These are phyloP conservation scores for Tapirus terrestris DNA, from an alignment of 2,113 vertebrate genomes.

Conservation along the genomic window DNA sequence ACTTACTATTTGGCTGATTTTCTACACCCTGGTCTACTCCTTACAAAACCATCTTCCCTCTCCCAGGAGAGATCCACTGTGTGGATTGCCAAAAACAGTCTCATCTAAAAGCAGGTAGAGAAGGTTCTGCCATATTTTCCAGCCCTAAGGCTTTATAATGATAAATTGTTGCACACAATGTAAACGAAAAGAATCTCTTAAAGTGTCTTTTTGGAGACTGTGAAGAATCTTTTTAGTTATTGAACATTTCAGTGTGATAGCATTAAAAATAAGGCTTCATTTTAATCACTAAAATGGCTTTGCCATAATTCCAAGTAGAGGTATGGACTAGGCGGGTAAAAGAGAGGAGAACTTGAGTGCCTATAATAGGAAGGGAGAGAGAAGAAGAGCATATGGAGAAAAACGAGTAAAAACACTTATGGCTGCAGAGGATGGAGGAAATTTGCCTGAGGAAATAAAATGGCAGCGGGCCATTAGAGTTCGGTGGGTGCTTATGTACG, in stretches of 20 bases:
- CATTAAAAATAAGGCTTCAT: background rate
- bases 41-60: background rate
- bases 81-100: background rate
- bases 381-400: background rate
- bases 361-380: background rate
- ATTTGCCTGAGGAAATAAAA: background rate
- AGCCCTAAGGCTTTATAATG: background rate
- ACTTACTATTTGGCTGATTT: constrained; percentile 17
- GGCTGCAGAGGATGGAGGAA: background rate
- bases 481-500: background rate
- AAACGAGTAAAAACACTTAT: background rate
- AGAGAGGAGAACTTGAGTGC: background rate
- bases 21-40: background rate
- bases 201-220: background rate
- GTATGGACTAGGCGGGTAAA: background rate
- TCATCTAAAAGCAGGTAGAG: background rate
- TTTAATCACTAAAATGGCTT: constrained; percentile 27
- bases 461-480: background rate
- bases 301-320: background rate
- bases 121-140: constrained; percentile 17
- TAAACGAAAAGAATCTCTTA: background rate
- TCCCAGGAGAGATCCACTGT: background rate
- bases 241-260: background rate
- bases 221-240: background rate
- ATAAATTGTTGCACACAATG: background rate